These are phyloP conservation scores for Sebastes iracundus DNA, from an alignment of 2,797 vertebrate species.

Conservation along the genomic window DNA sequence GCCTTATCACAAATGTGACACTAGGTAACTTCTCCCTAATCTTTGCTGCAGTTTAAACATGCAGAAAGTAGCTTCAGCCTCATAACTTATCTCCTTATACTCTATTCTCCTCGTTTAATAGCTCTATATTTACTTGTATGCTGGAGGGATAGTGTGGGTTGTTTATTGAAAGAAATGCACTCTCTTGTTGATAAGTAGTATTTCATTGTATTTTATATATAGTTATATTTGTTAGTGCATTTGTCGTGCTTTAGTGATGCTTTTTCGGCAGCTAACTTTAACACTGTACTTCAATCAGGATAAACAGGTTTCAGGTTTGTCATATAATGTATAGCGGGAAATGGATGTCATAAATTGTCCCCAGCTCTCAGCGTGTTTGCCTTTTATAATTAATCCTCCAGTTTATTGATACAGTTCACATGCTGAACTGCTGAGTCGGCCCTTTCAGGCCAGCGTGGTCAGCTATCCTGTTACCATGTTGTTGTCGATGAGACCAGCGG, in stretches of 20 bases:
- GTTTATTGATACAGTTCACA: constrained; percentile 61
- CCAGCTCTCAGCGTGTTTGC: constrained; percentile 20
- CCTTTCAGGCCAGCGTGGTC: constrained; percentile 12
- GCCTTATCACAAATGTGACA: background rate
- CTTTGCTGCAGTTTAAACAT: background rate
- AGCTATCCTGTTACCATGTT: constrained; percentile 39
- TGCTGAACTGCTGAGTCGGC: constrained; percentile 45
- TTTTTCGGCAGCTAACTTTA: background rate
- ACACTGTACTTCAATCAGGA: background rate
- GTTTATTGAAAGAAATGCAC: background rate
- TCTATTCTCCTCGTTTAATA: background rate
- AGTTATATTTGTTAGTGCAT: background rate
- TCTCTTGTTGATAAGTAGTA: background rate
- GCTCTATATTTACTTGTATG: background rate
- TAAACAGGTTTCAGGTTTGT: constrained; percentile 1
- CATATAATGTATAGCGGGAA: background rate
- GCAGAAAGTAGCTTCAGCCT: background rate
- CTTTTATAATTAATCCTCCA: constrained; percentile 49
- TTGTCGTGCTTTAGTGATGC: background rate
- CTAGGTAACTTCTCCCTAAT: background rate
- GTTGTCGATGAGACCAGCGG: constrained; percentile 19
- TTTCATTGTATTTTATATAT: background rate
- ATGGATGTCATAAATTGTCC: constrained; percentile 22
- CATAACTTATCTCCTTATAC: background rate
- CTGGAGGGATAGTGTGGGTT: accelerated